Evolutionary conservation across 2,888 invertebrate genomes (phyloP).

Genomic region (Nephrotoma guestfalica): DNA sequence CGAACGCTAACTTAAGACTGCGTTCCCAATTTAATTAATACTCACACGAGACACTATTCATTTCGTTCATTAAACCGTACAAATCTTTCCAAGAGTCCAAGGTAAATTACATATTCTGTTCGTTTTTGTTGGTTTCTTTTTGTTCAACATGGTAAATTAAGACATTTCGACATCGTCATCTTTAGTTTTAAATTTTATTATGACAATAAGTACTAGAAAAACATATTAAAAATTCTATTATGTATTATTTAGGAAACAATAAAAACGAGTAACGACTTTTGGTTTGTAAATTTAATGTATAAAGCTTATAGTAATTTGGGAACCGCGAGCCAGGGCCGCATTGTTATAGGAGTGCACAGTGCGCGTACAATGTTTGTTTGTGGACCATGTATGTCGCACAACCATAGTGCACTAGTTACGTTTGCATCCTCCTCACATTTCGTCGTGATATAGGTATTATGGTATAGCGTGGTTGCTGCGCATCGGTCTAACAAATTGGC

Average conservation of each 20-base stretch:
- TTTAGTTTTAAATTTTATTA: background rate
- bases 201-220: background rate
- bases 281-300: background rate
- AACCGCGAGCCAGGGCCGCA: background rate
- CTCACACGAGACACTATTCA: background rate
- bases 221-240: background rate
- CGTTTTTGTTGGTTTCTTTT: background rate
- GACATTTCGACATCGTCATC: background rate
- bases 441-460: too few relatives aligned
- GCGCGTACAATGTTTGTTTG: too few relatives aligned
- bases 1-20: too few relatives aligned
- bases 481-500: too few relatives aligned
- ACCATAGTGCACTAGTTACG: too few relatives aligned
- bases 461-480: too few relatives aligned
- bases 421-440: too few relatives aligned
- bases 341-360: too few relatives aligned
- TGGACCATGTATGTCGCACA: too few relatives aligned
- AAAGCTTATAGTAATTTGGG: background rate
- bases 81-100: background rate
- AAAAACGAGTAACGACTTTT: background rate
- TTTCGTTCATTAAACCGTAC: background rate
- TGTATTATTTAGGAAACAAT: background rate
- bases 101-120: background rate
- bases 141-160: background rate
- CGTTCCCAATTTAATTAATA: too few relatives aligned